These are phyloP conservation scores for Pachyseris speciosa DNA, from an alignment of 64 coral and sea anemone genomes.

Conservation along the genomic window DNA sequence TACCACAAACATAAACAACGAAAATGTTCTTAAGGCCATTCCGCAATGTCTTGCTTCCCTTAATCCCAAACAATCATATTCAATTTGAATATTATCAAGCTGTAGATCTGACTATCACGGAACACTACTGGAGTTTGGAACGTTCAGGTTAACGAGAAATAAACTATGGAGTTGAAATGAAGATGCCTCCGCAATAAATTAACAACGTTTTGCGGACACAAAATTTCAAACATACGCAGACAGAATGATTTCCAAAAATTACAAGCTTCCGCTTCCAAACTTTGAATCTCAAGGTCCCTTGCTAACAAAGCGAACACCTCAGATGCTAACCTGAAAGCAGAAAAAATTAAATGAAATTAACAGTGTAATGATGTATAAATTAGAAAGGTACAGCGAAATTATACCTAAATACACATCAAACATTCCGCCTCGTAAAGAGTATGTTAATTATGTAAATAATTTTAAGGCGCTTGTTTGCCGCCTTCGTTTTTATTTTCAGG, in stretches of 20 bases:
- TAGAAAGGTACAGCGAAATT: not conserved
- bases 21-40: constrained; percentile 9
- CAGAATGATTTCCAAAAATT: not conserved
- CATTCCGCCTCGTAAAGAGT: not conserved
- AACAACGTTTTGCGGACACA: not conserved
- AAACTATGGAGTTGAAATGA: not conserved
- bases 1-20: not conserved
- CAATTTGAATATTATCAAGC: not conserved
- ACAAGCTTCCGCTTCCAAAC: not conserved
- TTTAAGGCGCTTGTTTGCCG: not conserved
- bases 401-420: not conserved
- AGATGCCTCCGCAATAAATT: not conserved
- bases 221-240: not conserved
- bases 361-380: not conserved
- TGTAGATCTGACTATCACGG: not conserved
- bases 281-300: not conserved
- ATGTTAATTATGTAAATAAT: constrained; percentile 42
- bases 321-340: not conserved
- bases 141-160: not conserved
- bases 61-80: constrained; percentile 9
- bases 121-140: not conserved
- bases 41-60: not conserved
- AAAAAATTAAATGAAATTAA: not conserved
- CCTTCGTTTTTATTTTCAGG: not conserved
- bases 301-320: not conserved